Evolutionary conservation across 2,113 vertebrate genomes (phyloP).

Genomic region (Chamaetylas fuelleborni): DNA sequence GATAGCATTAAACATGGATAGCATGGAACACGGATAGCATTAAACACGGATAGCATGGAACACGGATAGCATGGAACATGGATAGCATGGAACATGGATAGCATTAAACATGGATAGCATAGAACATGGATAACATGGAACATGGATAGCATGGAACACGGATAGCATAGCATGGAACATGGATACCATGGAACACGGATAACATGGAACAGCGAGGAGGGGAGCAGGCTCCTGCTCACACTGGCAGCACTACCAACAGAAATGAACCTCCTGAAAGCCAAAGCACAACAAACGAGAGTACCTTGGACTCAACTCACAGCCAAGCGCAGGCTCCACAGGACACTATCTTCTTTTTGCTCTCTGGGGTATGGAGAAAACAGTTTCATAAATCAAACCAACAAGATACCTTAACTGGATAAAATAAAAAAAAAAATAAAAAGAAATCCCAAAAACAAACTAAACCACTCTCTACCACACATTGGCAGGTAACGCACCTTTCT

Average conservation of each 20-base stretch:
- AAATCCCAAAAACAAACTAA: background rate
- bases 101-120: too few species aligned
- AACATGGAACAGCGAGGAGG: accelerated
- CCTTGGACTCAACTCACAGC: background rate
- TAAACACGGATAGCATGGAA: too few species aligned
- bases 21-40: too few species aligned
- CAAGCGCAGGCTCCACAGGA: background rate
- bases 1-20: too few species aligned
- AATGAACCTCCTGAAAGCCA: background rate
- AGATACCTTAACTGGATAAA: background rate
- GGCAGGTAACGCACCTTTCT: background rate
- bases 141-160: too few species aligned
- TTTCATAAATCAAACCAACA: background rate
- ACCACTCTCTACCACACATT: background rate
- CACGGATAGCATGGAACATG: too few species aligned
- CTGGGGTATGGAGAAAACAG: background rate
- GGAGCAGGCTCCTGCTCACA: accelerated
- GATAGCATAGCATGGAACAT: too few species aligned
- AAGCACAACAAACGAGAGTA: background rate
- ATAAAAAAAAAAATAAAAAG: background rate
- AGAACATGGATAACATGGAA: too few species aligned
- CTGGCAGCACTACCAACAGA: background rate
- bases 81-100: too few species aligned
- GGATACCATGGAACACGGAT: too few species aligned
- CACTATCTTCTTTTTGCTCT: background rate